Evolutionary conservation across 2,113 vertebrate genomes (phyloP).

Genomic region (Struthio camelus): DNA sequence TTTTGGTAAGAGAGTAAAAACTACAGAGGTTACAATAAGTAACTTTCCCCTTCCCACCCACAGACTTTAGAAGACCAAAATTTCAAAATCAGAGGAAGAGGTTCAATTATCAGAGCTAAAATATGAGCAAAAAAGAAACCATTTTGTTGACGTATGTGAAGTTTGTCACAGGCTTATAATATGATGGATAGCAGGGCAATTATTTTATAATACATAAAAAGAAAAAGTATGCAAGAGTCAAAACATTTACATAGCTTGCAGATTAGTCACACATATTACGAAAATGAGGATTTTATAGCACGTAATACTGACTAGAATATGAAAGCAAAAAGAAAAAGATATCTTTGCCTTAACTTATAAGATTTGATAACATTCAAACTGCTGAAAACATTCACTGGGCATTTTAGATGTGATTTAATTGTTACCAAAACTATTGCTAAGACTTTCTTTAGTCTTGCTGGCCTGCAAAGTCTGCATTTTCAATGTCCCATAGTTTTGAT

Average conservation of each 20-base stretch:
- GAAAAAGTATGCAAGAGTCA: background rate
- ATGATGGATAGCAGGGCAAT: slow-evolving; percentile 3
- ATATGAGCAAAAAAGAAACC: background rate
- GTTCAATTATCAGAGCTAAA: slow-evolving; percentile 4
- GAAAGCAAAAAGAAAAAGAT: background rate
- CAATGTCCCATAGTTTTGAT: background rate
- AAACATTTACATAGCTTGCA: slow-evolving; percentile 36
- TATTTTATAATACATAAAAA: slow-evolving; percentile 36
- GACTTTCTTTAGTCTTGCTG: background rate
- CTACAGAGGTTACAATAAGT: background rate
- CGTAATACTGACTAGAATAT: background rate
- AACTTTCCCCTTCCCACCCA: background rate
- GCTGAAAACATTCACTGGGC: background rate
- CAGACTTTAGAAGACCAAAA: background rate
- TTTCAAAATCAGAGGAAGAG: background rate
- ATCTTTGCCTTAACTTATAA: background rate
- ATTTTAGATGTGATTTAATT: background rate
- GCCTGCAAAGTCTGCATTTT: background rate
- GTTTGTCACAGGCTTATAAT: slow-evolving; percentile 17
- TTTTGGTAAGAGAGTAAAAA: background rate
- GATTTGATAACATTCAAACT: background rate
- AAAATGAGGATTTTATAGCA: slow-evolving; percentile 13
- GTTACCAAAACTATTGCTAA: background rate
- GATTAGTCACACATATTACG: background rate
- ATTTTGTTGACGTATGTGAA: background rate